Evolutionary conservation across 2,888 invertebrate species (phyloP).

Genomic region (Escarpia spicata): DNA sequence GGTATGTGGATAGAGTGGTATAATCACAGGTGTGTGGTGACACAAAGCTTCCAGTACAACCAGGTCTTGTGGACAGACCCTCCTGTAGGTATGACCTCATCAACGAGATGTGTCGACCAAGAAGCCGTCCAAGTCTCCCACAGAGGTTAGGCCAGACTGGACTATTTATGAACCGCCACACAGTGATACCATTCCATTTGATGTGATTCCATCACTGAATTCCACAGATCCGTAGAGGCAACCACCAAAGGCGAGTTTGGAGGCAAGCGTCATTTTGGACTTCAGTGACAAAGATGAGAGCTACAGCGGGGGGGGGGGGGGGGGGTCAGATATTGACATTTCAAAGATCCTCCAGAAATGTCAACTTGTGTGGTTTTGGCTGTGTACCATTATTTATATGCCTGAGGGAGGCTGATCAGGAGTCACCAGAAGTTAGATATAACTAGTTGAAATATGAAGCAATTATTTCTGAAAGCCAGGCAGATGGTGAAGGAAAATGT

Average conservation of each 20-base stretch:
- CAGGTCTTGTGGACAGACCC: neutral
- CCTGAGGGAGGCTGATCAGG: neutral
- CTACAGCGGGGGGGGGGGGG: too few species aligned
- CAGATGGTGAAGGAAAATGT: neutral
- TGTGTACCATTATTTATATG: neutral
- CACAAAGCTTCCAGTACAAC: neutral
- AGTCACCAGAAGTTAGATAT: neutral
- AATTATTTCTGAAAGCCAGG: neutral
- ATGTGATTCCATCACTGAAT: neutral
- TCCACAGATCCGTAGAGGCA: neutral
- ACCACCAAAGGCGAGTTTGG: neutral
- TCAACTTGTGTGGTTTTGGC: neutral
- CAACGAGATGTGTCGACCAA: neutral
- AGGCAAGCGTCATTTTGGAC: neutral
- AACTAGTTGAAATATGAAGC: neutral
- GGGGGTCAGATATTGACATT: neutral
- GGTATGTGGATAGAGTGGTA: neutral
- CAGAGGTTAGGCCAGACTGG: neutral
- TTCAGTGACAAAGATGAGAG: neutral
- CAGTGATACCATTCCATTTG: neutral
- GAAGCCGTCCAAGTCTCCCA: neutral
- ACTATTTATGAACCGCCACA: neutral
- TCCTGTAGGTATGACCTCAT: neutral
- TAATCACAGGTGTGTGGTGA: neutral
- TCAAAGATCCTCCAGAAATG: conserved; percentile 3